Base-by-base conservation (phyloP, 2,888 invertebrate species). In the Leptura quadrifasciata region DNA sequence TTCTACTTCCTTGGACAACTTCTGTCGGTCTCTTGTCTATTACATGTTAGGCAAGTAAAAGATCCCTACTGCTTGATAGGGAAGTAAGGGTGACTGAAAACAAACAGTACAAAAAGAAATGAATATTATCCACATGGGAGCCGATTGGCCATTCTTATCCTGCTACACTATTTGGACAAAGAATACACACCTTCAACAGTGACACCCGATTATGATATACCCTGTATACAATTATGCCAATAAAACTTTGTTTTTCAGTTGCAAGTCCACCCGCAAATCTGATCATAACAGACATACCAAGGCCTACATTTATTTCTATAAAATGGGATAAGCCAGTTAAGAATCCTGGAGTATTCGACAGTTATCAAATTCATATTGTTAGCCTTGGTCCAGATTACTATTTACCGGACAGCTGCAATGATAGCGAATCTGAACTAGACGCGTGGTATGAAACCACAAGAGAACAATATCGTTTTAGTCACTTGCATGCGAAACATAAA, bases 311-410 rank as follows among this genome's bases (percentile, higher is more conserved):
- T 6, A 83, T 81, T 58, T 70, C 20, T 2, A 64, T 85, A 52
- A 74, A 60, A 21, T 85, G 85, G 85, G 39, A 69, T 5, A 35
- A 68, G 64, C 83, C 84, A 0, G 15, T 18, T 17, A 76, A 79
- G 54, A 74, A 82, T 27, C 82, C 80, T 0, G 84, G 83, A 8
- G 10, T 75, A 58, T 70, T 83, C 35, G 55, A 35, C 57, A 63
- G 21, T 9, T 85, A 83, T 64, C 35, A 47, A 15, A 58, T 84
- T n/a, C 60, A 55, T 0, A 72, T 83, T 8, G 21, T 55, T 47
- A 74, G 68, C 27, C 3, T 21, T 0, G 67, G 64, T n/a, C 35
- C 81, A 15, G 67, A 75, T 15, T 77, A 83, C 73, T 61, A 6
- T 8, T 4, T 60, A 21, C 61, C 71, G 8, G 10, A 21, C 1